Percentiles rank a stretch among this genome's conserved stretches.
These are phyloP conservation scores for Dexiosoma caninum DNA, from an alignment of 2,888 invertebrate genomes.

Conservation along the genomic window DNA sequence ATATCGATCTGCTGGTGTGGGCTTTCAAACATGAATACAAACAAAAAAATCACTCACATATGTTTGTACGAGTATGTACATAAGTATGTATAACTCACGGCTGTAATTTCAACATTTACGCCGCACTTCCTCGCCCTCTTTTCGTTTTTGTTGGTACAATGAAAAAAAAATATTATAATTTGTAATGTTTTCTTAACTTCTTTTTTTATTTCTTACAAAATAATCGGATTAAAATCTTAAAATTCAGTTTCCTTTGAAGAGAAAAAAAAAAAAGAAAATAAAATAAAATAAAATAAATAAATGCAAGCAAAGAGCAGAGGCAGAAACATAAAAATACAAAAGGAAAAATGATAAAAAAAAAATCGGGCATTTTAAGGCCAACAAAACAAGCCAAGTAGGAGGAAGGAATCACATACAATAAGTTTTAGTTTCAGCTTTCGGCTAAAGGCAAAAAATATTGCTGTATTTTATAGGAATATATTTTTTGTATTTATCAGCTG, in stretches of 20 bases:
- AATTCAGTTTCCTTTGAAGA: constrained; percentile 13
- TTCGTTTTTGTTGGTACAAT: neutral
- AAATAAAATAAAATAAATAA: neutral
- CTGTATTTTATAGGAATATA: neutral
- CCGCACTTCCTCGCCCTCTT: constrained; percentile 43
- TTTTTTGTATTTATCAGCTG: constrained; percentile 23
- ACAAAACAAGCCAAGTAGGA: neutral
- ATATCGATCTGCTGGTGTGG: too few species aligned
- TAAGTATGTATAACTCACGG: too few species aligned
- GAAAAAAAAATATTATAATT: constrained; percentile 24
- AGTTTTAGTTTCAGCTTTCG: constrained; percentile 12
- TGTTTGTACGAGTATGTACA: too few species aligned
- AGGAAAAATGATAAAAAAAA: neutral
- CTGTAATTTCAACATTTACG: constrained; percentile 25
- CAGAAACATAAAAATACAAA: constrained; percentile 4
- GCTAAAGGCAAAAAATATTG: constrained; percentile 21
- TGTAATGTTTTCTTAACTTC: constrained; percentile 28
- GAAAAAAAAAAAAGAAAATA: too few species aligned
- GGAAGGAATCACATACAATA: neutral
- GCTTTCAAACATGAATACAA: too few species aligned
- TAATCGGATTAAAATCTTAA: constrained; percentile 61
- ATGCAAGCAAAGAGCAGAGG: neutral
- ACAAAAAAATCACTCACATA: too few species aligned
- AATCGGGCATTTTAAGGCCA: neutral
- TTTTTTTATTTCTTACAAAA: constrained; percentile 43